Evolutionary conservation across 2,113 vertebrate species (phyloP), one percentile per base, ranked within the genome.

Genomic region (Herpetotheres cachinnans): DNA sequence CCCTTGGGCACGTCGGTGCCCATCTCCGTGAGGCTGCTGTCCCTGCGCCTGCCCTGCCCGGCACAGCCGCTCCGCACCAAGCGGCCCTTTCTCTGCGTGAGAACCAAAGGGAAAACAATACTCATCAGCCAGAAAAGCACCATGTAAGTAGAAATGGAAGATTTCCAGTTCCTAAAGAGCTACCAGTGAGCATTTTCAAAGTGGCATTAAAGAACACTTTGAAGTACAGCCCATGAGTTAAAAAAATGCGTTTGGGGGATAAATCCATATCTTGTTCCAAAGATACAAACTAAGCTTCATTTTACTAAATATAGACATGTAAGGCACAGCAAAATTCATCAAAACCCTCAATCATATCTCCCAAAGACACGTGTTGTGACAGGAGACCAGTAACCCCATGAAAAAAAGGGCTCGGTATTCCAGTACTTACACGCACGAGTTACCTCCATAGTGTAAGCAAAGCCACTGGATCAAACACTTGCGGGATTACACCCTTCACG

Each of bases 221-320:
- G 94, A 96, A 97, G 94, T 93, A 30, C 27, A 52, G 30, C 16
- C 40, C 1, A 0, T 32, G 65, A 86, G 34, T 56, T 74, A 70
- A 76, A 85, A 94, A 94, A 81, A 10, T 6, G 19, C 2, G 0
- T 92, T 86, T 73, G 56, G 27, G 80, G 65, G 38, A 71, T 93
- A 87, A 94, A 91, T 80, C 62, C 52, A 0, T 63, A 14, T 79
- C 83, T 90, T 18, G 19, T 59, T 95, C 92, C 88, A 67, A 83
- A 88, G 85, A 47, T 18, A 66, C n/a, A 86, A 89, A 91, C 22
- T 13, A 46, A 74, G 77, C 65, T 80, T 89, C 22, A 42, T 96
- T 95, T 95, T 93, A 91, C 95, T 96, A 95, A 97, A 97, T 91
- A 96, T 93, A 97, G 95, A 7, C 93, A 95, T 13, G 17, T 67